Conservation (phyloP, 2,797 vertebrate species). For the Enteromius trimaculatus region DNA sequence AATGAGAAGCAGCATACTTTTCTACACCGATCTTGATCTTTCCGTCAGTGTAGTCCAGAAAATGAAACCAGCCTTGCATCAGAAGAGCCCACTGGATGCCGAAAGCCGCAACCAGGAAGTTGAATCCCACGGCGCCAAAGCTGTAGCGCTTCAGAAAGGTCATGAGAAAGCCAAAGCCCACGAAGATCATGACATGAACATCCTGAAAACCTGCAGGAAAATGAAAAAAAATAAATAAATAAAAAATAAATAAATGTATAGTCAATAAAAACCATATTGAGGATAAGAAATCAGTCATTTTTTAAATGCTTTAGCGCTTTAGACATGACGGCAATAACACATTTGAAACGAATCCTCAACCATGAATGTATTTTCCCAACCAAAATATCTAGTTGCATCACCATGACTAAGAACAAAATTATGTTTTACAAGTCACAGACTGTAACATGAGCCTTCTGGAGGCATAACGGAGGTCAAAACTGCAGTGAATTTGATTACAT, state of each 20-base stretch:
- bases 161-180: constrained; percentile 98
- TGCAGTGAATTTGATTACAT: too few species aligned
- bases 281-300: not conserved
- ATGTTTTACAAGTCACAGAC: not conserved
- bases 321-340: not conserved
- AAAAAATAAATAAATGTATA: not conserved
- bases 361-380: not conserved
- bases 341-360: not conserved
- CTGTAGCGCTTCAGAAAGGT: constrained; percentile 93
- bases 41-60: constrained; percentile 72
- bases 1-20: constrained; percentile 75
- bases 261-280: not conserved
- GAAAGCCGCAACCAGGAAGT: constrained; percentile 93
- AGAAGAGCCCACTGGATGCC: constrained; percentile 96
- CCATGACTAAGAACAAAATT: not conserved
- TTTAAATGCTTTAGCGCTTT: not conserved
- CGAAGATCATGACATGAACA: constrained; percentile 97
- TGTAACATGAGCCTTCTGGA: not conserved
- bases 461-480: not conserved
- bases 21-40: constrained; percentile 88
- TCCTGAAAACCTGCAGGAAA: constrained; percentile 89
- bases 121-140: constrained; percentile 91
- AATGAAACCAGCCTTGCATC: constrained; percentile 96
- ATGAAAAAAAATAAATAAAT: not conserved
- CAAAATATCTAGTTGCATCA: not conserved